Evolutionary conservation across 2,113 vertebrate species (phyloP).

Genomic region (Elephantulus edwardii): DNA sequence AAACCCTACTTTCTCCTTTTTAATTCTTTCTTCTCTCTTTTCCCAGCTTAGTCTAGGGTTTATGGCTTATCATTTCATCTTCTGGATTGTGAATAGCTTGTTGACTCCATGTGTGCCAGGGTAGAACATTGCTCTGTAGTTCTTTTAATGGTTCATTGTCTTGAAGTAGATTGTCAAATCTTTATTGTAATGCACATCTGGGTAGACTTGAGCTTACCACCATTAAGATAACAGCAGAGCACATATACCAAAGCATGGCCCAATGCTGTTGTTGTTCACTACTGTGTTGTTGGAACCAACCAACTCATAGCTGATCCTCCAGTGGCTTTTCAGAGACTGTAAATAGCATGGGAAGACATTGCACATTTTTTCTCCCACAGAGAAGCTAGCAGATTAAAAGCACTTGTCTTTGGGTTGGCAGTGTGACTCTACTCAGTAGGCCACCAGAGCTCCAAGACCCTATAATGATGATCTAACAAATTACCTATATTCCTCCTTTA

Average conservation of each 20-base stretch:
- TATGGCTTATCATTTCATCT: not conserved
- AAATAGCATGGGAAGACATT: no score
- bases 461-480: no score
- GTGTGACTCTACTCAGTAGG: no score
- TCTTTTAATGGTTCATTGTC: not conserved
- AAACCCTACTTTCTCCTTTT: not conserved
- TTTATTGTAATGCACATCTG: not conserved
- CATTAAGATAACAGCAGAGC: not conserved
- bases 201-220: not conserved
- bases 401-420: no score
- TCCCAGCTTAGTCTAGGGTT: not conserved
- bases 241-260: not conserved
- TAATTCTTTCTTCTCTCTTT: not conserved
- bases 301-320: no score
- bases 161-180: not conserved
- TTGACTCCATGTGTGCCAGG: not conserved
- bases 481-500: not conserved
- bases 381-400: no score
- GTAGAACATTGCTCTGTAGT: not conserved
- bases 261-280: not conserved
- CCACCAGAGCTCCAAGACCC: no score
- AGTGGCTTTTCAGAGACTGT: no score
- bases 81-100: not conserved
- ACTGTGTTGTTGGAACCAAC: not conserved
- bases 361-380: no score